Base-by-base conservation (phyloP, 23 tunicate species). In the Aplidium turbinatum region DNA sequence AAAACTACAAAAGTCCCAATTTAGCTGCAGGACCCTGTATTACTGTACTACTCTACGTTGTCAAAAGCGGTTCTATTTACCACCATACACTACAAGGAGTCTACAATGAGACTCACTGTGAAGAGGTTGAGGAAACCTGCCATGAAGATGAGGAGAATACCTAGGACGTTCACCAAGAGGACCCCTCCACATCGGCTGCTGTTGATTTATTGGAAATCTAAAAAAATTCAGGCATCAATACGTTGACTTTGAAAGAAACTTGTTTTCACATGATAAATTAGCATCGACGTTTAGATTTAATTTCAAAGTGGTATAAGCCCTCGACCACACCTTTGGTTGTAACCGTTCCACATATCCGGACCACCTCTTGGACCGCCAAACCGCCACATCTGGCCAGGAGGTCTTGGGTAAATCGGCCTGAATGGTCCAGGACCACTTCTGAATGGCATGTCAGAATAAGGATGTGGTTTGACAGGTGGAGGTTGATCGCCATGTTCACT, bases 271-370 rank as follows among this genome's bases (percentile, higher is more conserved):
- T 53, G 5, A 9, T 42, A 9, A 42, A 42, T 9, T 9, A 16
- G 9, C 48, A 16, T 16, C 16, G 48, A 9, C 48, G 48, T 55
- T 55, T 55, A 55, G 16, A 16, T 16, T 9, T 9, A 9, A 42
- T 42, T 42, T 42, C n/a, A n/a, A n/a, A n/a, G n/a, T n/a, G n/a
- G n/a, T n/a, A n/a, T n/a, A n/a, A n/a, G n/a, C n/a, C n/a, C 50
- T 31, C 27, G 11, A 33, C 18, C 34, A 27, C 53, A 68, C 85
- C 85, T 66, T 0, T 68, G 85, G 56, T 67, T 51, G 36, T n/a
- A 79, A 1, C 74, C 76, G 35, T 67, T 79, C 85, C 85, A 79
- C 53, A 68, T 53, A 13, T 9, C 48, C 48, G 72, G 72, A 25
- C 58, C 58, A 42, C 13, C 13, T 42, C 50, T 42, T 5, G 76